phyloP scores from a whole-genome alignment of 2,888 invertebrate species.

The Diabrotica balteata region DNA sequence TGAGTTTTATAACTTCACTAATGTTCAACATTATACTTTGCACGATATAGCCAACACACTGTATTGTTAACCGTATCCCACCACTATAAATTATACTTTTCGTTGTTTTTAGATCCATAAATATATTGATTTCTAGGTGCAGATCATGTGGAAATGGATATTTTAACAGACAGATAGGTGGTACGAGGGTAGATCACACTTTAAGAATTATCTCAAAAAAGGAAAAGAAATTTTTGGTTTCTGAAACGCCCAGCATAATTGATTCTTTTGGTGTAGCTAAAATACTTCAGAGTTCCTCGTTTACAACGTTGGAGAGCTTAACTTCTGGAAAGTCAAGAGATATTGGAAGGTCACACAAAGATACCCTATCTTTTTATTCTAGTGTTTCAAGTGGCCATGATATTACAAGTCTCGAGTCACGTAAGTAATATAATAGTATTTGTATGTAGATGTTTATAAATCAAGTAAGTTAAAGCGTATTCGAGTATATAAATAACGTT shows the following conservation, averaged over 20 bases:
- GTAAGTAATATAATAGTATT: conserved; percentile 9
- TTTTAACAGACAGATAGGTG: conserved; percentile 61
- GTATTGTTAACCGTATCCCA: too few relatives aligned
- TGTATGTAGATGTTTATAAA: too few relatives aligned
- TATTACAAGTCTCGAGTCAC: conserved; percentile 17
- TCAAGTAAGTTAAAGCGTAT: too few relatives aligned
- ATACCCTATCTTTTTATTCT: conserved; percentile 17
- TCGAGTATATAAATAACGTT: too few relatives aligned
- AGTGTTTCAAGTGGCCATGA: conserved; percentile 1
- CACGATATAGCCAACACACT: too few relatives aligned
- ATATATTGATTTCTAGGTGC: conserved; percentile 52
- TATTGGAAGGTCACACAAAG: conserved; percentile 1
- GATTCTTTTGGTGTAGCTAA: conserved; percentile 19
- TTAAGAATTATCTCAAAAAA: conserved; percentile 12
- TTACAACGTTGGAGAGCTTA: conserved; percentile 26
- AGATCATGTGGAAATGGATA: conserved; percentile 65
- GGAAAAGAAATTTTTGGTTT: conserved; percentile 19
- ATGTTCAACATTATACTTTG: too few relatives aligned
- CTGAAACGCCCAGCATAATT: conserved; percentile 33
- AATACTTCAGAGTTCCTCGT: conserved; percentile 21
- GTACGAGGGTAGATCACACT: conserved; percentile 55
- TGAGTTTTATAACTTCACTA: too few relatives aligned
- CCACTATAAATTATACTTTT: too few relatives aligned
- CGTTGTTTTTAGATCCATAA: too few relatives aligned
- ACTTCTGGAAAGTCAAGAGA: conserved; percentile 20